A percentile compares a stretch with the other conserved stretches of the same genome.
These are phyloP conservation scores for Ciconia maguari DNA, from an alignment of 2,113 vertebrate genomes.

Conservation along the genomic window DNA sequence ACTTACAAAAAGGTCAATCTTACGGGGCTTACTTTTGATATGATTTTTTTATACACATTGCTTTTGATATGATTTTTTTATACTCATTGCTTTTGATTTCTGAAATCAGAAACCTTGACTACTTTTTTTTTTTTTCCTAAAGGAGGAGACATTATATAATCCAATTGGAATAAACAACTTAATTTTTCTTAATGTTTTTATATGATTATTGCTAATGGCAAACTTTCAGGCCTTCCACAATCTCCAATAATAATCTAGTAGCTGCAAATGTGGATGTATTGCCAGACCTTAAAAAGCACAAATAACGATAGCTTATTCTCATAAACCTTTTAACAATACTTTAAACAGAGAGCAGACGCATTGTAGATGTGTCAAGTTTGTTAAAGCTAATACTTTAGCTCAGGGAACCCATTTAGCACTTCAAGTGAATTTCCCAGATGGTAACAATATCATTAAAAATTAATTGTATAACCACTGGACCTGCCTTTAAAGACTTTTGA, in stretches of 20 bases:
- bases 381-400: constrained; percentile 52
- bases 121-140: background rate
- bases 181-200: background rate
- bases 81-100: background rate
- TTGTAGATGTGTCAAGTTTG: constrained; percentile 32
- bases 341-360: constrained; percentile 11
- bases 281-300: background rate
- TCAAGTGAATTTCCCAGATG: constrained; percentile 69
- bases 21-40: background rate
- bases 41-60: fast-evolving
- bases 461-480: constrained; percentile 72
- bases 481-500: constrained; percentile 69
- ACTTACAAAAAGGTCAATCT: background rate
- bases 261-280: background rate
- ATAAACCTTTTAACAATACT: constrained; percentile 35
- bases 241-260: background rate
- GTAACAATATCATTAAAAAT: constrained; percentile 74
- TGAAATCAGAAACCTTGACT: background rate
- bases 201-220: background rate
- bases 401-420: constrained; percentile 49
- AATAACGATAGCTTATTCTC: background rate
- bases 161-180: background rate
- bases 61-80: background rate
- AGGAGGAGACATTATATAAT: background rate
- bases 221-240: background rate